These are phyloP conservation scores for Pissodes strobi DNA, from an alignment of 1,140 invertebrate species.

Conservation along the genomic window DNA sequence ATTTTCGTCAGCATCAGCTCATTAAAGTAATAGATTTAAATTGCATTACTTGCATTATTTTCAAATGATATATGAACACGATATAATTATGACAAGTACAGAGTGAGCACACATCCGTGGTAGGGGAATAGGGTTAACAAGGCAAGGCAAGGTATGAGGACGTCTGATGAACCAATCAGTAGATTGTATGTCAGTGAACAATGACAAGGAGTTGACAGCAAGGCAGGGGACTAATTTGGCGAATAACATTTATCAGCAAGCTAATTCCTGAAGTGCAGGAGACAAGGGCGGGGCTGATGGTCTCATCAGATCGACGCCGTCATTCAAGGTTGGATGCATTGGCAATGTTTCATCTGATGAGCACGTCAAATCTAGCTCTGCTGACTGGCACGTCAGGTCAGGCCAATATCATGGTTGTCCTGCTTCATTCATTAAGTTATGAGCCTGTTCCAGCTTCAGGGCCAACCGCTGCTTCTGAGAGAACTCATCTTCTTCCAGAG, in stretches of 20 bases:
- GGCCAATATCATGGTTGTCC: constrained; percentile 72
- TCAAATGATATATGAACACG: too few species aligned
- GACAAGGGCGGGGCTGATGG: constrained; percentile 50
- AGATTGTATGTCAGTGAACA: too few species aligned
- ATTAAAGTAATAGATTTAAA: too few species aligned
- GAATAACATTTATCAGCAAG: constrained; percentile 52
- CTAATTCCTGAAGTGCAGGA: constrained; percentile 54
- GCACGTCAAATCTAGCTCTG: constrained; percentile 35
- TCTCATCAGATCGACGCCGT: constrained; percentile 49
- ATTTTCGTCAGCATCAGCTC: too few species aligned
- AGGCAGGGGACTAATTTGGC: constrained; percentile 35
- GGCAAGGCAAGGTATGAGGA: not conserved
- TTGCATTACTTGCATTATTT: too few species aligned
- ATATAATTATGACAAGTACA: too few species aligned
- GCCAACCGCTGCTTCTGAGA: constrained; percentile 93
- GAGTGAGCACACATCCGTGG: too few species aligned
- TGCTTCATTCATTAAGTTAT: constrained; percentile 91
- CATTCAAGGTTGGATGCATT: constrained; percentile 36
- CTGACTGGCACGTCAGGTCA: constrained; percentile 51
- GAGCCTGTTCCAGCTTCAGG: constrained; percentile 93
- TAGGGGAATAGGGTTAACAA: too few species aligned
- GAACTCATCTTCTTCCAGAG: constrained; percentile 97
- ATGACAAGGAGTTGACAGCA: constrained; percentile 8
- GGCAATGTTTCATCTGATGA: constrained; percentile 33
- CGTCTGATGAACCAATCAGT: too few species aligned